These are phyloP conservation scores for Sebastes paucispinis DNA, from an alignment of 2,797 vertebrate species.

Conservation along the genomic window DNA sequence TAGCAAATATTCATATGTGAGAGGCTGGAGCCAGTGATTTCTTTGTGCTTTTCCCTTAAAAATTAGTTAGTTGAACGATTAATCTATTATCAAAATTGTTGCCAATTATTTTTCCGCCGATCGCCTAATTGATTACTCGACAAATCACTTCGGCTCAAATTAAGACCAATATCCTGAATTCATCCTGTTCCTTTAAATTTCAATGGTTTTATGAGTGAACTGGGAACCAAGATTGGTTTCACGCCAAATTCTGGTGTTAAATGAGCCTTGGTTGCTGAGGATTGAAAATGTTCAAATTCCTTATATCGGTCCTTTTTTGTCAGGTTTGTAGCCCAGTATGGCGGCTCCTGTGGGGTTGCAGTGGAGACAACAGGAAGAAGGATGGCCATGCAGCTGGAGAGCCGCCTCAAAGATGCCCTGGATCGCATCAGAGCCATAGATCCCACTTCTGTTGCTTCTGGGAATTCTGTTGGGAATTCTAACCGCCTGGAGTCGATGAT, in stretches of 20 bases:
- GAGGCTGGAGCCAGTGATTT: neutral
- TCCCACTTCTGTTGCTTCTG: constrained; percentile 22
- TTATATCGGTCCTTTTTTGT: constrained; percentile 14
- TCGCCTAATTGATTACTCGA: no score
- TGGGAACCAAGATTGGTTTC: neutral
- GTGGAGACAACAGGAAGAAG: constrained; percentile 75
- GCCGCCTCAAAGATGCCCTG: constrained; percentile 66
- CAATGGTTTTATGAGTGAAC: neutral
- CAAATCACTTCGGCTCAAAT: neutral
- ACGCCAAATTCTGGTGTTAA: neutral
- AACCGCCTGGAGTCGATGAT: constrained; percentile 69
- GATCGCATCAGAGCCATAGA: constrained; percentile 46
- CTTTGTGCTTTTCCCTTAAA: neutral
- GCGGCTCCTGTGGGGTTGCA: constrained; percentile 56
- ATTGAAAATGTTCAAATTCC: neutral
- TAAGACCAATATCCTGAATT: neutral
- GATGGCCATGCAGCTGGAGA: constrained; percentile 73
- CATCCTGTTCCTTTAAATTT: neutral
- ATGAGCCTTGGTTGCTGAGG: neutral
- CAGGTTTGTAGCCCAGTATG: constrained; percentile 81
- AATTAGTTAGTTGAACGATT: no score
- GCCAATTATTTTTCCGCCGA: no score
- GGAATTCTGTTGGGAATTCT: constrained; percentile 31
- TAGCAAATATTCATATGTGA: neutral
- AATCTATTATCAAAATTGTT: no score